A percentile compares a stretch with the other conserved stretches of the same genome.
Evolutionary conservation across 1,140 invertebrate genomes (phyloP).

Genomic region (Apis florea): DNA sequence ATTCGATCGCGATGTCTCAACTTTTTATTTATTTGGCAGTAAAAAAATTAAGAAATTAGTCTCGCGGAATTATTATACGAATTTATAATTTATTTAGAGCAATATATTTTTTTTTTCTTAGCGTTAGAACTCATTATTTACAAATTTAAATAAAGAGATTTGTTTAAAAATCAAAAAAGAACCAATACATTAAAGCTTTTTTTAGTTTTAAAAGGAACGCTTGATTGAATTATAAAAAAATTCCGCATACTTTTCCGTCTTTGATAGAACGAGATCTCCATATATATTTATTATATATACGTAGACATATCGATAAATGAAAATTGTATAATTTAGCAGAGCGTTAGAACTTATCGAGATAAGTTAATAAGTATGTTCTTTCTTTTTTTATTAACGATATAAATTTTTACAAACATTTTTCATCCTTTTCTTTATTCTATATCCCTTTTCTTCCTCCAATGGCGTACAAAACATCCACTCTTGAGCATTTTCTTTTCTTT

Average conservation of each 20-base stretch:
- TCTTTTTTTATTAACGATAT: constrained; percentile 4
- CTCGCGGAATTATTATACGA: neutral
- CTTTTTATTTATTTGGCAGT: constrained; percentile 34
- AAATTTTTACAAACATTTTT: constrained; percentile 4
- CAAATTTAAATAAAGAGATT: neutral
- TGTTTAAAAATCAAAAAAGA: neutral
- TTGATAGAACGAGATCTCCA: constrained; percentile 5
- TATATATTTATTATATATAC: neutral
- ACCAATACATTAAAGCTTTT: neutral
- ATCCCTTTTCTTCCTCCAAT: neutral
- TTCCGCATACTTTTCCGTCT: neutral
- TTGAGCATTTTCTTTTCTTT: neutral
- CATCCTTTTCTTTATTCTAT: neutral
- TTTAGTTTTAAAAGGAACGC: neutral
- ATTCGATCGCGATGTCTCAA: constrained; percentile 21
- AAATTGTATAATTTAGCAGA: constrained; percentile 1
- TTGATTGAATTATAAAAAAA: neutral
- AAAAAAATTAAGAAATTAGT: constrained; percentile 45
- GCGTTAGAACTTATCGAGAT: neutral
- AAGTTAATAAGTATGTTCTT: constrained; percentile 24
- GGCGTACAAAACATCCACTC: neutral
- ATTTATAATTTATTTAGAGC: neutral
- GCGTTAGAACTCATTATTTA: neutral
- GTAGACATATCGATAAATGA: neutral
- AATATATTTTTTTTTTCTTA: neutral